Base-by-base conservation (phyloP, 2,113 vertebrate genomes). In the Megaceryle torquata region DNA sequence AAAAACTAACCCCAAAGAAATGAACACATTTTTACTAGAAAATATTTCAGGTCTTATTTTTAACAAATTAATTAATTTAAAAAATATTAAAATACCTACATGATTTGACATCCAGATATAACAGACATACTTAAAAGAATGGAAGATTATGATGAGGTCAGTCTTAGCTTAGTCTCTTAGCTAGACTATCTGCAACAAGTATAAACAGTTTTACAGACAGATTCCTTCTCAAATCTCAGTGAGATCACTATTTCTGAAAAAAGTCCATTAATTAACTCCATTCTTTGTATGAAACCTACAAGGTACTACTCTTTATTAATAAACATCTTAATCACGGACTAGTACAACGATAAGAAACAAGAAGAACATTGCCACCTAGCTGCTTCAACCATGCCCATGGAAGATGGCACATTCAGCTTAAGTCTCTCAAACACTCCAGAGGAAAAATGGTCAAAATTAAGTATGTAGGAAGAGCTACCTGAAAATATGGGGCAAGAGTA, bases 281-380 rank as follows among this genome's bases (percentile, higher is more conserved):
- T 59, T 71, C 26, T 84, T 65, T 63, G 33, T 59, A 86, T 51
- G 57, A 87, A 91, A 78, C 77, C 83, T 92, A 81, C 56, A 68
- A 89, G 83, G 83, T 84, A 93, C 77, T 79, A 65, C 48, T 95
- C 89, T 76, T 94, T 89, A 91, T 88, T 97, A 96, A 92, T 82
- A 97, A 95, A 79, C 61, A 87, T 76, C 86, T 97, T 95, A 95
- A 96, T 95, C 93, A 82, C 3, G 65, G 61, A 29, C 80, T 44
- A 60, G 81, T 44, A 37, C 48, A 53, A 46, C 1, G 13, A 21
- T 64, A 81, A 92, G 95, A 96, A 97, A 96, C 69, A 97, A 97
- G 94, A 96, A 96, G 93, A 97, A 97, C 95, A 97, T 97, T 97
- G 96, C 96, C 96, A 97, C 91, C 96, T 97, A 97, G 96, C 96